Percentiles rank a stretch among this genome's conserved stretches.
Evolutionary conservation across 2,888 invertebrate species (phyloP).

Genomic region (Morpho achilles): DNA sequence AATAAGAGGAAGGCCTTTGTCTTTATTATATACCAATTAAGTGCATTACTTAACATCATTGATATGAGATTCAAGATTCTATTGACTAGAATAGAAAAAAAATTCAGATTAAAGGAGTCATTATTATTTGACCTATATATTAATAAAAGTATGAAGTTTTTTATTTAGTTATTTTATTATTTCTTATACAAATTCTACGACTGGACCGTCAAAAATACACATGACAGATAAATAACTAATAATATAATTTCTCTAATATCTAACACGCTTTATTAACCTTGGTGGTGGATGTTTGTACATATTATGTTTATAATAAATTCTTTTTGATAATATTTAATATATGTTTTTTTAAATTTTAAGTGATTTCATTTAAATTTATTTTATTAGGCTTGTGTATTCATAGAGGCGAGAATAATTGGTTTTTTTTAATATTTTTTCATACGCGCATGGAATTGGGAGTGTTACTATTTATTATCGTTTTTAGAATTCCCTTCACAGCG

Average conservation of each 20-base stretch:
- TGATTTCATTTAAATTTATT: constrained; percentile 25
- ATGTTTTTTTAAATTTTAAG: constrained; percentile 37
- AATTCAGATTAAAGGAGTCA: no score
- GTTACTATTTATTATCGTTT: constrained; percentile 14
- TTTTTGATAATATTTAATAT: constrained; percentile 38
- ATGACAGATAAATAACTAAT: constrained; percentile 44
- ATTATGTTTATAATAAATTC: constrained; percentile 17
- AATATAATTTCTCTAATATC: constrained; percentile 32
- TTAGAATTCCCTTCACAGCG: constrained; percentile 31
- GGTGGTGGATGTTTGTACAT: constrained; percentile 56
- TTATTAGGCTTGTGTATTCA: constrained; percentile 50
- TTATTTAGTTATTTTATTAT: constrained; percentile 10
- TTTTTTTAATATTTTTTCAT: constrained; percentile 17
- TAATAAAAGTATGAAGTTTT: neutral
- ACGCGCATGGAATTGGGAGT: constrained; percentile 15
- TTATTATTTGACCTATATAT: no score
- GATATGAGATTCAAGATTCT: no score
- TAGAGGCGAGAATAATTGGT: constrained; percentile 42
- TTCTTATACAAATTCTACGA: constrained; percentile 34
- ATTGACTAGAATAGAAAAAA: no score
- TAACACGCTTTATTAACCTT: constrained; percentile 47
- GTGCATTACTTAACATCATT: no score
- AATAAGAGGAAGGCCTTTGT: no score
- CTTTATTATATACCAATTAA: no score
- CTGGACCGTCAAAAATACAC: constrained; percentile 74